Percentiles rank a stretch among this genome's conserved stretches.
These are phyloP conservation scores for Ptilodon capucinus DNA, from an alignment of 2,888 invertebrate genomes.

Conservation along the genomic window DNA sequence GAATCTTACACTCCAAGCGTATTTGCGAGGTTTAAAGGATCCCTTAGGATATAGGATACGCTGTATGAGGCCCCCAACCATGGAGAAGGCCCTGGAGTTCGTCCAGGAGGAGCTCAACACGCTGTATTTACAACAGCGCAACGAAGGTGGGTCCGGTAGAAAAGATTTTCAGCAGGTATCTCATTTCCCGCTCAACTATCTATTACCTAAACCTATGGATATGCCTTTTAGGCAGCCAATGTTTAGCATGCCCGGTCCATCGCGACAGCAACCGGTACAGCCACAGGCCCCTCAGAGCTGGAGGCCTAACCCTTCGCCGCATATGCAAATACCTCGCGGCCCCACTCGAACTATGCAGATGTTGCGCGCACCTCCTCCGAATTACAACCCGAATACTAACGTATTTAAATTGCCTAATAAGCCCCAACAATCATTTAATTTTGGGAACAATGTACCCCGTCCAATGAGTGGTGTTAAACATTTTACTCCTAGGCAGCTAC, in stretches of 20 bases:
- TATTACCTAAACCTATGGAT: background rate
- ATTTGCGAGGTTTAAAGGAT: too few relatives aligned
- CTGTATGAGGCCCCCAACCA: too few relatives aligned
- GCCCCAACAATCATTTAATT: background rate
- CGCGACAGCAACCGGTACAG: background rate
- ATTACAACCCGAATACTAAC: constrained; percentile 2
- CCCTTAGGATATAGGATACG: too few relatives aligned
- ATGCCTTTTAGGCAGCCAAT: background rate
- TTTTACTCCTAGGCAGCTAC: constrained; percentile 4
- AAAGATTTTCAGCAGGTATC: background rate
- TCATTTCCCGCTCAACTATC: background rate
- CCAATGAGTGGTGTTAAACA: constrained; percentile 25
- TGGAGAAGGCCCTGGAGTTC: constrained; percentile 16
- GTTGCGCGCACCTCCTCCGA: constrained; percentile 11
- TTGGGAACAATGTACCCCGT: background rate
- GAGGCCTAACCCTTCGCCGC: background rate
- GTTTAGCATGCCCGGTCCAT: constrained; percentile 1
- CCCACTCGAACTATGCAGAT: constrained; percentile 15
- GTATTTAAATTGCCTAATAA: background rate
- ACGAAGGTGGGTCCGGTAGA: constrained; percentile 2
- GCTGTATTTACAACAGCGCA: constrained; percentile 15
- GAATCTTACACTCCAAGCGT: too few relatives aligned
- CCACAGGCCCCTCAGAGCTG: background rate
- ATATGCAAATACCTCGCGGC: background rate
- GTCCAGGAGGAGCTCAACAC: constrained; percentile 19